Base-by-base conservation (phyloP, 1,140 invertebrate species). In the Nephotettix cincticeps region DNA sequence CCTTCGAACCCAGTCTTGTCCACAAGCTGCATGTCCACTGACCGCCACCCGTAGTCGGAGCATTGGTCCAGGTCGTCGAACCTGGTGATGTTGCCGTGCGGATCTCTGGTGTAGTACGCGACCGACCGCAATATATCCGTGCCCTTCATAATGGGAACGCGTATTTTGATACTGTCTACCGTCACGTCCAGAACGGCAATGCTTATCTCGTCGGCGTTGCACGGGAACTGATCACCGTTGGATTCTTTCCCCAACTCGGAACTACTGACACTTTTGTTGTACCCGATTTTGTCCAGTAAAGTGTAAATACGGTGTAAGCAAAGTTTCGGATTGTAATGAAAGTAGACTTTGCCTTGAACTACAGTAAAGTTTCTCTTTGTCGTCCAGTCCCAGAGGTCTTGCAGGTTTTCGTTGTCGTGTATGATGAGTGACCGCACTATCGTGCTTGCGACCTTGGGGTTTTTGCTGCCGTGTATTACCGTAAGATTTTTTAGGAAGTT, bases 291-390 rank as follows among this genome's bases (percentile, higher is more conserved):
- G 4, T 63, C 28, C 14, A 70, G 13, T 13, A 70, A 58, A 1
- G 47, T 70, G 27, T 90, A 81, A 68, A 98, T 97, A 73, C 91
- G 90, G 65, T 89, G 81, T 2, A 89, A 82, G 80, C 97, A 99
- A 0, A 99, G 83, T 78, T 95, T 96, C 17, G 93, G 92, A 81
- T 99, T 99, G 77, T 93, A 92, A 77, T 98, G 95, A 78, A 99
- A 97, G 77, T 92, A 93, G 0, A 98, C 82, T 28, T 86, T 87
- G 1, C 94, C 92, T 0, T 81, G 76, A 0, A 84, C 84, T 23
- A 88, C 84, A 3, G 80, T 78, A n/a, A 83, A 69, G 25, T 81
- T 84, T 1, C 85, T 83, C 4, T 71, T 74, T 19, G 68, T 66
- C 6, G 74, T 68, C 85, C 89, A 90, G 70, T 91, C 87, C 91